These are phyloP conservation scores for Sebastes fasciatus DNA, from an alignment of 2,113 vertebrate species.

Conservation along the genomic window DNA sequence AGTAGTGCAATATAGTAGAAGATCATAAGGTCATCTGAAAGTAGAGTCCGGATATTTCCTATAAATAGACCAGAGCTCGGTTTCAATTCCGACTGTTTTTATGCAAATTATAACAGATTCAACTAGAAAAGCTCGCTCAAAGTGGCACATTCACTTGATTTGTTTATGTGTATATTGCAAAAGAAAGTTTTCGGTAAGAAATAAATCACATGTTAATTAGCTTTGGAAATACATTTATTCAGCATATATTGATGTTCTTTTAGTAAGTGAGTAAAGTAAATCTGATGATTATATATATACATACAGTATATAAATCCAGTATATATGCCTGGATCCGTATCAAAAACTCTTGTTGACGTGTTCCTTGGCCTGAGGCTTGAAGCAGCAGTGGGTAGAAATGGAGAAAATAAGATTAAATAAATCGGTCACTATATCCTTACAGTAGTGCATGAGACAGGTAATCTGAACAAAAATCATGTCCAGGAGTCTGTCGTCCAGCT, in stretches of 20 bases:
- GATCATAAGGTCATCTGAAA: slow-evolving; percentile 55
- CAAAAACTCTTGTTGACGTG: too few species aligned
- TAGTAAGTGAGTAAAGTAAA: neutral
- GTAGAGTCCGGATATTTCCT: slow-evolving; percentile 32
- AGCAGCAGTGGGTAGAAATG: too few species aligned
- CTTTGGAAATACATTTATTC: slow-evolving; percentile 1
- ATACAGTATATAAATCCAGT: too few species aligned
- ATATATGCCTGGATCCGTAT: too few species aligned
- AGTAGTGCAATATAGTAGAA: neutral
- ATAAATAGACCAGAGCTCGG: slow-evolving; percentile 13
- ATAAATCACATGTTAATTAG: neutral
- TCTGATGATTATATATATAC: neutral
- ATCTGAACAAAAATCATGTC: too few species aligned
- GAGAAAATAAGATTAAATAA: too few species aligned
- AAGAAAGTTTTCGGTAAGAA: neutral
- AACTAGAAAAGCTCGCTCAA: neutral
- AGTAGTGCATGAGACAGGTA: too few species aligned
- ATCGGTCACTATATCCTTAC: too few species aligned
- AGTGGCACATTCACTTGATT: neutral
- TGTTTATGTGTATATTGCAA: neutral
- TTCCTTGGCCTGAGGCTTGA: too few species aligned
- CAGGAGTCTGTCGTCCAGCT: too few species aligned
- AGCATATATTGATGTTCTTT: neutral
- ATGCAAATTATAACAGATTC: slow-evolving; percentile 33
- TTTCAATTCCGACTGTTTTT: slow-evolving; percentile 10